Conservation (phyloP, 1,140 invertebrate species). For the Pseudomyrmex cubaensis region DNA sequence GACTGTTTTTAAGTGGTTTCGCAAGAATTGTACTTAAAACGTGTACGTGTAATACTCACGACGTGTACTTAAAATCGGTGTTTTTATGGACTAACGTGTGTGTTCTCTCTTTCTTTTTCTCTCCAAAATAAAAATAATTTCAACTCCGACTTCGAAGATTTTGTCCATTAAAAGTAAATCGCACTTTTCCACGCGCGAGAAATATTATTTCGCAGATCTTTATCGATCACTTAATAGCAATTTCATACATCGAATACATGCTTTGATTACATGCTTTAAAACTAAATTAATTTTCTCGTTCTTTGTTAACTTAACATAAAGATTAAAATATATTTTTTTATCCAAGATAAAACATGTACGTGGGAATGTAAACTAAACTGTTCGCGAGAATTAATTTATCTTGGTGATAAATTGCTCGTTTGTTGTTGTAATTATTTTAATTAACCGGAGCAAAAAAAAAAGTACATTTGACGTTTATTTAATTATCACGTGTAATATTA, state of each 20-base stretch:
- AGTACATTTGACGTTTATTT: conserved; percentile 38
- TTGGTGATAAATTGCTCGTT: conserved; percentile 34
- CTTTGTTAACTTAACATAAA: too few relatives aligned
- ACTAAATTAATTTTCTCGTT: too few relatives aligned
- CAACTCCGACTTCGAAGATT: too few relatives aligned
- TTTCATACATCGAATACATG: too few relatives aligned
- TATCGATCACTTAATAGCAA: too few relatives aligned
- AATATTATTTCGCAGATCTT: too few relatives aligned
- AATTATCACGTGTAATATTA: conserved; percentile 5
- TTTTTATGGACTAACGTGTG: not conserved
- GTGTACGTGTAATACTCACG: not conserved
- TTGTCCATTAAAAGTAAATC: too few relatives aligned
- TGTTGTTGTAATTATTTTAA: conserved; percentile 42
- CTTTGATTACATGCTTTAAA: too few relatives aligned
- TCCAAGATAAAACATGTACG: conserved; percentile 3
- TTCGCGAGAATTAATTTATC: conserved; percentile 15
- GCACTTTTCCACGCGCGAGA: too few relatives aligned
- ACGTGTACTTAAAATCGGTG: not conserved
- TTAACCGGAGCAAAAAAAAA: conserved; percentile 12
- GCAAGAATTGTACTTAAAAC: not conserved
- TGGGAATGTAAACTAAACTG: conserved; percentile 20
- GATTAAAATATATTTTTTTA: not conserved
- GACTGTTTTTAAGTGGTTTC: not conserved
- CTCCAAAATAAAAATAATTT: too few relatives aligned
- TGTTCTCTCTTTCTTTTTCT: too few relatives aligned